Evolutionary conservation across 2,888 invertebrate genomes (phyloP).

Genomic region (Pediacus dermestoides): DNA sequence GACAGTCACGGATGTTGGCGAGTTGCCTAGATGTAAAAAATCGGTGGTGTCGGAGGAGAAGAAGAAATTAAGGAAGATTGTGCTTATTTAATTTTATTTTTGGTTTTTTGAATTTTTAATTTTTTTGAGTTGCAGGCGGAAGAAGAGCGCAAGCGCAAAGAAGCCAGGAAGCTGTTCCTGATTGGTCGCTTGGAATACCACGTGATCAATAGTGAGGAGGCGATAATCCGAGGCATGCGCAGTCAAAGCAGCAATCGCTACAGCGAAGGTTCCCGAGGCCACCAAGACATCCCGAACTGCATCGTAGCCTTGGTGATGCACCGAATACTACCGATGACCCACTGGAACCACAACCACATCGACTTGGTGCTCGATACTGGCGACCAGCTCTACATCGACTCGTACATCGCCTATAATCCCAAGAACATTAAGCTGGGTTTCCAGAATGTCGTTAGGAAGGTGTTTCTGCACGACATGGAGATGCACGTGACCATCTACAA

Average conservation of each 20-base stretch:
- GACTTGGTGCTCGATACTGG: conserved; percentile 57
- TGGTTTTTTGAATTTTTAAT: conserved; percentile 6
- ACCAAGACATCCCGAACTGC: conserved; percentile 50
- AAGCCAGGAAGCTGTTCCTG: conserved; percentile 41
- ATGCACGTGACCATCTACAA: conserved; percentile 39
- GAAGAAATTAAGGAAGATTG: conserved; percentile 32
- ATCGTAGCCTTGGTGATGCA: conserved; percentile 51
- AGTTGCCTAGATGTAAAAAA: conserved; percentile 28
- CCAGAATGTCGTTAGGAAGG: conserved; percentile 51
- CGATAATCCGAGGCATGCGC: conserved; percentile 51
- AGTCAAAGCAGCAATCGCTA: conserved; percentile 45
- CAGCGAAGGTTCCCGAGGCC: conserved; percentile 50
- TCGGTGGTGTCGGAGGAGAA: conserved; percentile 27
- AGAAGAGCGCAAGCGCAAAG: conserved; percentile 35
- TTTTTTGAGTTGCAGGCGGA: conserved; percentile 28
- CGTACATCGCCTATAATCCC: conserved; percentile 55
- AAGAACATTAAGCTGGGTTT: conserved; percentile 46
- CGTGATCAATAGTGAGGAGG: conserved; percentile 42
- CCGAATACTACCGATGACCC: conserved; percentile 51
- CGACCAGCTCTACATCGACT: conserved; percentile 59
- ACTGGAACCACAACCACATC: conserved; percentile 55
- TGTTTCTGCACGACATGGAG: conserved; percentile 53
- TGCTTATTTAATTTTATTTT: conserved; percentile 17
- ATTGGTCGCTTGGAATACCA: conserved; percentile 44
- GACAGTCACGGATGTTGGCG: conserved; percentile 16